Evolutionary conservation across 1,140 invertebrate species (phyloP).

Genomic region (Drosophila pallidifrons): DNA sequence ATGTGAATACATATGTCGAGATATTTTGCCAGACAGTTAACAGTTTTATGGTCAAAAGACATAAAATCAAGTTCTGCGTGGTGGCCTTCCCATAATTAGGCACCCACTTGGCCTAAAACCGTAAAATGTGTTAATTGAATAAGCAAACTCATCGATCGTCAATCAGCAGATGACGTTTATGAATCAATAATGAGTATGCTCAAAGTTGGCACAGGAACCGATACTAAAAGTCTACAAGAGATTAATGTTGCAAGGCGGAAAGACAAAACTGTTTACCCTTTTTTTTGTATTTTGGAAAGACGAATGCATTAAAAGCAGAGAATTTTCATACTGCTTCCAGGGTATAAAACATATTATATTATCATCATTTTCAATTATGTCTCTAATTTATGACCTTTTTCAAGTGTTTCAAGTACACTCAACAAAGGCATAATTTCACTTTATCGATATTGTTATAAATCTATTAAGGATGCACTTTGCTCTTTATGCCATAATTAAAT

Average conservation of each 20-base stretch:
- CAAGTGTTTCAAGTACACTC: background rate
- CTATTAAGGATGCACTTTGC: conserved; percentile 1
- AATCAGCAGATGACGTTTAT: conserved; percentile 70
- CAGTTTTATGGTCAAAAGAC: conserved; percentile 69
- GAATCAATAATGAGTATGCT: conserved; percentile 49
- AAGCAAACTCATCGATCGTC: conserved; percentile 69
- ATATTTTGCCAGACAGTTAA: conserved; percentile 43
- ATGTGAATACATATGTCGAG: conserved; percentile 27
- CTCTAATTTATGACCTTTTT: background rate
- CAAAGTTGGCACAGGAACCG: conserved; percentile 26
- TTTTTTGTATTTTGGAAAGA: background rate
- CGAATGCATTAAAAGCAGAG: background rate
- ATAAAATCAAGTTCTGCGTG: conserved; percentile 74
- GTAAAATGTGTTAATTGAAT: conserved; percentile 81
- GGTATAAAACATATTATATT: too few species aligned
- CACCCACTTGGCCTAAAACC: conserved; percentile 54
- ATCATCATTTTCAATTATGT: background rate
- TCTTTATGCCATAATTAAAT: background rate
- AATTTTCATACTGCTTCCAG: too few species aligned
- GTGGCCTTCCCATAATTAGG: conserved; percentile 62
- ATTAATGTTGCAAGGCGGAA: background rate
- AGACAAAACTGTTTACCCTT: background rate
- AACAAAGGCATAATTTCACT: background rate
- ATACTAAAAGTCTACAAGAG: conserved; percentile 2
- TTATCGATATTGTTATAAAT: conserved; percentile 6